Evolutionary conservation across 1,140 invertebrate genomes (phyloP).

Genomic region (Trichonephila inaurata): DNA sequence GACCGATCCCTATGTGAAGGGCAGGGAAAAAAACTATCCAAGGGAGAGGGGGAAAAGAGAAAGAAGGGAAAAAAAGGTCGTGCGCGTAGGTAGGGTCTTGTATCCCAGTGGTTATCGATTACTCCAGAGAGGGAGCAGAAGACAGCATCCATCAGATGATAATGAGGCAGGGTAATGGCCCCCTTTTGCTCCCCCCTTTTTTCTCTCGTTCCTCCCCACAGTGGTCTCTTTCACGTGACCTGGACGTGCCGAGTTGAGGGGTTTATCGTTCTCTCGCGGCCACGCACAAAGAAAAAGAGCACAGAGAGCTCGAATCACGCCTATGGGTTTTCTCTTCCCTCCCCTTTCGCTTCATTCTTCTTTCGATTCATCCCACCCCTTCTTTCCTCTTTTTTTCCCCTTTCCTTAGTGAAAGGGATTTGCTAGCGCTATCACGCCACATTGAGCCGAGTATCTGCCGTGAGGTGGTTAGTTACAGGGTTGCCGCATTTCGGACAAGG

Average conservation of each 20-base stretch:
- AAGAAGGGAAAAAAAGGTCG: constrained; percentile 26
- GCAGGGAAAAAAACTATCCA: constrained; percentile 25
- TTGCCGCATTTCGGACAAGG: constrained; percentile 37
- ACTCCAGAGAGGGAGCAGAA: constrained; percentile 68
- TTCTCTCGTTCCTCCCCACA: constrained; percentile 25
- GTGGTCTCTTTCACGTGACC: constrained; percentile 73
- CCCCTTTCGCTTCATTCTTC: constrained; percentile 21
- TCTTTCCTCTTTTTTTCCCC: background rate
- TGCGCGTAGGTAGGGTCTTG: constrained; percentile 73
- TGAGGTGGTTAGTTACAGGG: constrained; percentile 71
- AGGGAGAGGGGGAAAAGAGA: constrained; percentile 4
- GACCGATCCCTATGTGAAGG: constrained; percentile 33
- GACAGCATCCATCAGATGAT: constrained; percentile 76
- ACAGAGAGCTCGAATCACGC: constrained; percentile 74
- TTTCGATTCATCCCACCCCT: background rate
- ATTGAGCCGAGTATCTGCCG: constrained; percentile 72
- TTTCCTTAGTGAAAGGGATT: constrained; percentile 60
- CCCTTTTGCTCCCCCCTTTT: constrained; percentile 39
- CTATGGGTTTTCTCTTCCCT: constrained; percentile 46
- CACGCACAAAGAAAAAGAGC: constrained; percentile 46
- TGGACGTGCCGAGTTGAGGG: constrained; percentile 75
- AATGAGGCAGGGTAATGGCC: constrained; percentile 76
- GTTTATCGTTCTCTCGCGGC: constrained; percentile 74
- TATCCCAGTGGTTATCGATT: constrained; percentile 76
- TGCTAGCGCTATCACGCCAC: constrained; percentile 76